Conservation (phyloP, 2,113 vertebrate species). For the Narcine bancroftii region DNA sequence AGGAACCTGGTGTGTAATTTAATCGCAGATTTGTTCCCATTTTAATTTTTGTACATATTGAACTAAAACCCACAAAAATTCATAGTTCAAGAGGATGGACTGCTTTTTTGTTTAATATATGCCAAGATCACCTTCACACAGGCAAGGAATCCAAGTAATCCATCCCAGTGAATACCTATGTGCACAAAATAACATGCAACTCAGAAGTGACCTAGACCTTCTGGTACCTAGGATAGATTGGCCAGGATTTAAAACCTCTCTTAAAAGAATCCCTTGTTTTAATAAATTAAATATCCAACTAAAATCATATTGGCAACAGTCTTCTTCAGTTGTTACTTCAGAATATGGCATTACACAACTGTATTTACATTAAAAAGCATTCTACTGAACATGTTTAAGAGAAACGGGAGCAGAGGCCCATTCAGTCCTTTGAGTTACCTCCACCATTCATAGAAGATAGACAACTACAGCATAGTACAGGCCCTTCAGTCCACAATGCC, state of each 20-base stretch:
- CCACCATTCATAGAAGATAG: too few species aligned
- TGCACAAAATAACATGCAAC: conserved; percentile 17
- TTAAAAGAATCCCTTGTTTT: conserved; percentile 7
- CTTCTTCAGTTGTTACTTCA: neutral
- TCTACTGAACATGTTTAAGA: neutral
- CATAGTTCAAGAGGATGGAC: conserved; percentile 1
- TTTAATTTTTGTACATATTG: neutral
- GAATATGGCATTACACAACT: neutral
- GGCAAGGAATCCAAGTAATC: conserved; percentile 9
- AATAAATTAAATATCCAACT: neutral
- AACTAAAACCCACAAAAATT: neutral
- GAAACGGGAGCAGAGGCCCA: too few species aligned
- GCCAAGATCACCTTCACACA: conserved; percentile 30
- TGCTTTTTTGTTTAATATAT: too few species aligned
- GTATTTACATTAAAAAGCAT: neutral
- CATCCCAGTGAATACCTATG: neutral
- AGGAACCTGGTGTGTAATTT: neutral
- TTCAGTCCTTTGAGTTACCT: too few species aligned
- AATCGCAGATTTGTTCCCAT: neutral
- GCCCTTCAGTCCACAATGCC: too few species aligned
- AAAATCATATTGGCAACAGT: conserved; percentile 7
- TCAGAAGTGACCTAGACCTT: conserved; percentile 17
- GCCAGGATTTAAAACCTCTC: conserved; percentile 25
- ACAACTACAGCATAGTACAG: too few species aligned
- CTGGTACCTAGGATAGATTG: neutral